phyloP scores from a whole-genome alignment of 2,888 invertebrate genomes.

The Synergus itoensis region DNA sequence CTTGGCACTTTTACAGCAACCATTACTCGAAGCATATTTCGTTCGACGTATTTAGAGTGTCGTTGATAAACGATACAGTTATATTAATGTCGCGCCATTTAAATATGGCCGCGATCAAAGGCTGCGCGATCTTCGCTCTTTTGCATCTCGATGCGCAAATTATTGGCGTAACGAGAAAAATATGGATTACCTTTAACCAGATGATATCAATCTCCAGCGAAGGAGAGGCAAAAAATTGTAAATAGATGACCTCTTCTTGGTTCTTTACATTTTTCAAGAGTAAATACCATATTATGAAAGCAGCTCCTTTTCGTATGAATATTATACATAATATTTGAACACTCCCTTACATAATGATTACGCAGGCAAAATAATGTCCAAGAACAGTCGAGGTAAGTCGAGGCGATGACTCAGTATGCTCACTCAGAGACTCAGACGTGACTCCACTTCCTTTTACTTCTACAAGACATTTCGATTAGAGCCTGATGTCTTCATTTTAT shows the following conservation, averaged over 20 bases:
- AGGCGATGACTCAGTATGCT: slow-evolving; percentile 3
- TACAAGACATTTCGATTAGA: slow-evolving; percentile 1
- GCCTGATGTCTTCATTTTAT: slow-evolving; percentile 30
- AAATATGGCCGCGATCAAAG: slow-evolving; percentile 49
- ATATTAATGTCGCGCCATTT: slow-evolving; percentile 55
- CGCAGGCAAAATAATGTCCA: background rate
- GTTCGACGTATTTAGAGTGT: slow-evolving; percentile 69
- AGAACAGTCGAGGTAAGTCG: background rate
- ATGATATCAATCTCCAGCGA: background rate
- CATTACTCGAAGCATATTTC: slow-evolving; percentile 69
- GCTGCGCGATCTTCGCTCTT: background rate
- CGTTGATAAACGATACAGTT: slow-evolving; percentile 72
- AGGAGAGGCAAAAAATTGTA: background rate
- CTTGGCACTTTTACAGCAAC: slow-evolving; percentile 61
- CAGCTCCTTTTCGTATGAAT: background rate
- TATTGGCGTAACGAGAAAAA: background rate
- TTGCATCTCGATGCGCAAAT: background rate
- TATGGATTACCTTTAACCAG: background rate
- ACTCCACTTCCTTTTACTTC: slow-evolving; percentile 8
- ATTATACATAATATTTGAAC: background rate
- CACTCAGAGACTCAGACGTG: background rate
- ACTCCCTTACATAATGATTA: slow-evolving; percentile 12
- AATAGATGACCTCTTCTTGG: background rate
- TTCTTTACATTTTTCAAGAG: too few species aligned
- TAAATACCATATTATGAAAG: too few species aligned